phyloP scores from a whole-genome alignment of 2,888 invertebrate genomes.

The Rutpela maculata region DNA sequence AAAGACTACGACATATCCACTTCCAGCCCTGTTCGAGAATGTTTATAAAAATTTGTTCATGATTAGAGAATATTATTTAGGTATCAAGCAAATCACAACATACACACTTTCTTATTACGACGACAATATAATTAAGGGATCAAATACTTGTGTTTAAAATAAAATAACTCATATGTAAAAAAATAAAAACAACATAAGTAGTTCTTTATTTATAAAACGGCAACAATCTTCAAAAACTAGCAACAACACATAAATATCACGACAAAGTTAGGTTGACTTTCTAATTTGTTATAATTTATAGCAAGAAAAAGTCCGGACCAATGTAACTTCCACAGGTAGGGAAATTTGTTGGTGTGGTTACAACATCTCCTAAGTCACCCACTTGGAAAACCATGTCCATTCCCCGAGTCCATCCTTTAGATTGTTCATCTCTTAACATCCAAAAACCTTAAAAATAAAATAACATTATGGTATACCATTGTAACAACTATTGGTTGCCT shows the following conservation, averaged over 20 bases:
- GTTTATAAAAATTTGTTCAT: too few relatives aligned
- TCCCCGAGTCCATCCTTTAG: conserved; percentile 85
- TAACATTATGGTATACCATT: not conserved
- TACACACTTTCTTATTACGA: too few relatives aligned
- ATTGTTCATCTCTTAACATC: conserved; percentile 87
- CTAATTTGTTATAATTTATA: conserved; percentile 36
- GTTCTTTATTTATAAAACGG: conserved; percentile 22
- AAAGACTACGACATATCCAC: too few relatives aligned
- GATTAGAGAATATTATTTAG: too few relatives aligned
- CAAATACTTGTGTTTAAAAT: not conserved
- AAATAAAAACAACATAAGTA: conserved; percentile 17
- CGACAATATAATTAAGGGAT: too few relatives aligned
- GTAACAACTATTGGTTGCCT: too few relatives aligned
- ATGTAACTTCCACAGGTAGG: conserved; percentile 87
- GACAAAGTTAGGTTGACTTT: not conserved
- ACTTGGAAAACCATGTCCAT: conserved; percentile 85
- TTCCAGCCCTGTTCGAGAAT: too few relatives aligned
- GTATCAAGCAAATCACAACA: too few relatives aligned
- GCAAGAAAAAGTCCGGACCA: conserved; percentile 85
- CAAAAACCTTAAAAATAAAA: conserved; percentile 80
- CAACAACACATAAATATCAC: conserved; percentile 19
- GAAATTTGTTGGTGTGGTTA: conserved; percentile 82
- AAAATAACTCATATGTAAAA: not conserved
- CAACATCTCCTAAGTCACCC: conserved; percentile 81
- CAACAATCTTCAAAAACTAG: conserved; percentile 2